Conservation (phyloP, 2,888 invertebrate genomes). For the Paralinhomoeus sp. region DNA sequence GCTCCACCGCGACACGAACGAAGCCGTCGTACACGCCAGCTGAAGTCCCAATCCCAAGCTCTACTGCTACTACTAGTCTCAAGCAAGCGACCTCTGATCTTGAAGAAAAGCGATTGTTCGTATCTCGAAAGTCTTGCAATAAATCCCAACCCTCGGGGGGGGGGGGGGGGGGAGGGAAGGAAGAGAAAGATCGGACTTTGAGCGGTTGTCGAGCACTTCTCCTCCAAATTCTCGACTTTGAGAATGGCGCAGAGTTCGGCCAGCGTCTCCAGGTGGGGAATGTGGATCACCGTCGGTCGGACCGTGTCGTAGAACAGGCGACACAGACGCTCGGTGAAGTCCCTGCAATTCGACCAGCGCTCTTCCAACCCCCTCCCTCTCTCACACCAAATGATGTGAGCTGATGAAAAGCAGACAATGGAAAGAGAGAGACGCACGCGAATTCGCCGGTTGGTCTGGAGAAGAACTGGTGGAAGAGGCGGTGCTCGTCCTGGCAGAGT, state of each 20-base stretch:
- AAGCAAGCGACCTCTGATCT: too few relatives aligned
- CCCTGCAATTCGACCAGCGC: too few relatives aligned
- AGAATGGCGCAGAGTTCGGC: conserved; percentile 85
- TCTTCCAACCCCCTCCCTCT: too few relatives aligned
- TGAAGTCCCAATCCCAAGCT: too few relatives aligned
- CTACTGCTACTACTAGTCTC: too few relatives aligned
- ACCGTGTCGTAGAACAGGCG: conserved; percentile 53
- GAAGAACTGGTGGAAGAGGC: conserved; percentile 74
- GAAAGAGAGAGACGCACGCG: conserved; percentile 39
- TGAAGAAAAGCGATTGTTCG: too few relatives aligned
- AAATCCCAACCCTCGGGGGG: too few relatives aligned
- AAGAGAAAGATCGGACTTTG: too few relatives aligned
- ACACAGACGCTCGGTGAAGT: conserved; percentile 5
- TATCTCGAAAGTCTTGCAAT: too few relatives aligned
- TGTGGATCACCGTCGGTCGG: conserved; percentile 76
- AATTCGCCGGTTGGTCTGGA: conserved; percentile 41
- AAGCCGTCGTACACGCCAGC: conserved; percentile 20
- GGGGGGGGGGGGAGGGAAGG: too few relatives aligned
- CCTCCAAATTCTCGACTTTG: conserved; percentile 37
- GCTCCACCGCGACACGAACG: conserved; percentile 17
- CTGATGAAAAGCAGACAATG: too few relatives aligned
- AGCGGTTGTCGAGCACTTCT: conserved; percentile 2
- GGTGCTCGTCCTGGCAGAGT: conserved; percentile 77
- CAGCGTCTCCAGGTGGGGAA: conserved; percentile 85
- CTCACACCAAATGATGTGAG: too few relatives aligned